Evolutionary conservation across 2,113 vertebrate species (phyloP).

Genomic region (Apteryx mantelli): DNA sequence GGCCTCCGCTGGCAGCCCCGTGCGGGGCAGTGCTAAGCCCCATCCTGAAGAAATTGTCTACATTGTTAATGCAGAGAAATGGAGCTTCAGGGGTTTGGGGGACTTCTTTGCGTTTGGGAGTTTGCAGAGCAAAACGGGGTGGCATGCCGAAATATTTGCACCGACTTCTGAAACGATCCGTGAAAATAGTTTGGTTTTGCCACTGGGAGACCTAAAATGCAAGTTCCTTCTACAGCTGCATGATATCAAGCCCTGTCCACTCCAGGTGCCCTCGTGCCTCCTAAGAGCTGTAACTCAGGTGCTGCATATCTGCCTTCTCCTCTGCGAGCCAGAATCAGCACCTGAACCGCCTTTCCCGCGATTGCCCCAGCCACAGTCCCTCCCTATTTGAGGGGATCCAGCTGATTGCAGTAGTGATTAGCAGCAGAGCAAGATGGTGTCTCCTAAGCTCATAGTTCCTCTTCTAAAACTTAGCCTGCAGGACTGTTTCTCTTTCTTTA

Average conservation of each 20-base stretch:
- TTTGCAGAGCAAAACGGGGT: not conserved
- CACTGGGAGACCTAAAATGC: not conserved
- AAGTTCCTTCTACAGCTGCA: accelerated
- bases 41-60: not conserved
- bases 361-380: not conserved
- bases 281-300: not conserved
- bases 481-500: not conserved
- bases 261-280: not conserved
- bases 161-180: not conserved
- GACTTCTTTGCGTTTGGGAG: not conserved
- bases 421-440: not conserved
- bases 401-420: accelerated
- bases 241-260: accelerated
- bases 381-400: accelerated
- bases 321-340: not conserved
- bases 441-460: not conserved
- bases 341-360: too few relatives aligned
- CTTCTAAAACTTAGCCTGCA: not conserved
- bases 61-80: not conserved
- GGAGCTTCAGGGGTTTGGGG: not conserved
- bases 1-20: accelerated
- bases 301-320: not conserved
- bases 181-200: not conserved
- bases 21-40: accelerated
- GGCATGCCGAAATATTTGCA: accelerated